Evolutionary conservation across 2,797 vertebrate genomes (phyloP).

Genomic region (Melopsittacus undulatus): DNA sequence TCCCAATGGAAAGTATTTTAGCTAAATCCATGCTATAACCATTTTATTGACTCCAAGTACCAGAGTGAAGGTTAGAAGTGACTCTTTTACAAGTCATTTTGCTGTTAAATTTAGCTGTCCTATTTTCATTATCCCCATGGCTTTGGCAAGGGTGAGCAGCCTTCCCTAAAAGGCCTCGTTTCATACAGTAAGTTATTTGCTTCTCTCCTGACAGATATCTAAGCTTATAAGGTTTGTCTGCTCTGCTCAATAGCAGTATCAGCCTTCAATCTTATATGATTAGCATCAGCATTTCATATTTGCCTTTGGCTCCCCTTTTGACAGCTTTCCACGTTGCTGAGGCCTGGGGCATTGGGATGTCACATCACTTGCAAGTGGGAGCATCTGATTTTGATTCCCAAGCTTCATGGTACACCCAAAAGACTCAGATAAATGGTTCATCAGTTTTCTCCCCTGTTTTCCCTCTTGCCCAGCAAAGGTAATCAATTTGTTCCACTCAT

Average conservation of each 20-base stretch:
- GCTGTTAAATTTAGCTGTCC: conserved; percentile 74
- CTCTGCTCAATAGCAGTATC: conserved; percentile 52
- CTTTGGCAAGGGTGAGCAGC: conserved; percentile 62
- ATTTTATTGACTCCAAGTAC: conserved; percentile 57
- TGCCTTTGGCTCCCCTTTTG: conserved; percentile 5
- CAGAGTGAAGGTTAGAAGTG: conserved; percentile 48
- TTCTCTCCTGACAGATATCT: conserved; percentile 62
- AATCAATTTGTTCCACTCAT: not conserved
- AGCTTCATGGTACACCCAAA: not conserved
- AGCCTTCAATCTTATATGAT: conserved; percentile 55
- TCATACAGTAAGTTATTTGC: conserved; percentile 68
- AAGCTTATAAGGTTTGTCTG: conserved; percentile 78
- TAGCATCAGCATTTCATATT: not conserved
- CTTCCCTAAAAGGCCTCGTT: conserved; percentile 71
- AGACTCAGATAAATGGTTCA: not conserved
- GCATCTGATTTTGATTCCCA: conserved; percentile 17
- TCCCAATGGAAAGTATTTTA: conserved; percentile 49
- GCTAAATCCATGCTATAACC: conserved; percentile 58
- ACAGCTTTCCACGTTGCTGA: not conserved
- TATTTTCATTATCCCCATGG: conserved; percentile 71
- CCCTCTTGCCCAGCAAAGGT: not conserved
- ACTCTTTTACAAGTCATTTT: conserved; percentile 67
- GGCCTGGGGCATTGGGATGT: not conserved
- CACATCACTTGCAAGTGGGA: not conserved
- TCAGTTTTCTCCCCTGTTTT: fast-evolving